Evolutionary conservation across 2,113 vertebrate species (phyloP).

Genomic region (Hepsetus odoe): DNA sequence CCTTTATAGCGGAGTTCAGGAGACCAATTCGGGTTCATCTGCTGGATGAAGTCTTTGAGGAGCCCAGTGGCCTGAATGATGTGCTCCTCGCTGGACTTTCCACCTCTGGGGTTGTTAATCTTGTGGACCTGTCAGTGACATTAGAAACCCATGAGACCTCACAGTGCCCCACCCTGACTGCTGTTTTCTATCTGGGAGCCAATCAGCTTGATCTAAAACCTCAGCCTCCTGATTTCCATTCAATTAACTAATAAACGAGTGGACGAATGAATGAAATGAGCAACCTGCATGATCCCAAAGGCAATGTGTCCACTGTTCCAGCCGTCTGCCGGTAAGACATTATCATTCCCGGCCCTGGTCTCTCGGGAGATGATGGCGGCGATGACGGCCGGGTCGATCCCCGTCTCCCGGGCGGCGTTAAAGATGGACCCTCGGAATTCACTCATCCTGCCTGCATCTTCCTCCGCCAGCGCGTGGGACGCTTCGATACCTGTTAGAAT

Average conservation of each 20-base stretch:
- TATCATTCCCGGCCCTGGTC: not conserved
- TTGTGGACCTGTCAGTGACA: not conserved
- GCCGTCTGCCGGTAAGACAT: not conserved
- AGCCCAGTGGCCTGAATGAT: not conserved
- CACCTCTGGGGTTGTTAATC: not conserved
- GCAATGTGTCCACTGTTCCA: not conserved
- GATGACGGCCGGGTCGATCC: not conserved
- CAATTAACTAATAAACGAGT: not conserved
- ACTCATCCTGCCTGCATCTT: not conserved
- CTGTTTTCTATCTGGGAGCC: too few relatives aligned
- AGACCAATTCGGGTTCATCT: not conserved
- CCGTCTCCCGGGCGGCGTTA: not conserved
- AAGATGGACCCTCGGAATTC: not conserved
- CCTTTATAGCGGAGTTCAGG: conserved; percentile 2
- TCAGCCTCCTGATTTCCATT: too few relatives aligned
- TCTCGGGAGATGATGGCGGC: not conserved
- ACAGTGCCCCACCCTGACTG: not conserved
- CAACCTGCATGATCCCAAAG: not conserved
- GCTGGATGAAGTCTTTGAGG: not conserved
- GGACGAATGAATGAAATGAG: not conserved
- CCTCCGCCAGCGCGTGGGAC: not conserved
- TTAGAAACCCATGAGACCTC: not conserved
- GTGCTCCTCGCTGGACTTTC: not conserved
- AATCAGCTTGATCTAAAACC: too few relatives aligned
- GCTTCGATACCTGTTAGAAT: not conserved